phyloP scores from a whole-genome alignment of 2,113 vertebrate genomes.

The Strix uralensis region DNA sequence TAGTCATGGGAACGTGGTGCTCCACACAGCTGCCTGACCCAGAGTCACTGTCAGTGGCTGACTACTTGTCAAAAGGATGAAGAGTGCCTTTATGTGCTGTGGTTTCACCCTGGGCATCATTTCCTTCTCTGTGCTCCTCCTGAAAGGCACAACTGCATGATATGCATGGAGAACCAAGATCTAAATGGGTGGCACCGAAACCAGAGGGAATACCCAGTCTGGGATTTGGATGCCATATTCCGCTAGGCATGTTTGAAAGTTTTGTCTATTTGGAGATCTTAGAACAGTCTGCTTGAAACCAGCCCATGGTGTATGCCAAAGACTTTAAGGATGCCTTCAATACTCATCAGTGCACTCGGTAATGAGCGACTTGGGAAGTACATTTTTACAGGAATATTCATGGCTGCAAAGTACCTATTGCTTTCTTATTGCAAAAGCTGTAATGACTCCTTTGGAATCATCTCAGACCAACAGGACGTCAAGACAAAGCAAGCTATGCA shows the following conservation, averaged over 20 bases:
- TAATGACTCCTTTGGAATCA: neutral
- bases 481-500: neutral
- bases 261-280: neutral
- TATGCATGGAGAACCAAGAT: neutral
- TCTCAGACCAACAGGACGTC: neutral
- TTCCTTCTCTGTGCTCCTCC: neutral
- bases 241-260: neutral
- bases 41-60: neutral
- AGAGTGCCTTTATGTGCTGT: neutral
- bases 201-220: neutral
- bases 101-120: neutral
- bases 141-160: neutral
- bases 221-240: neutral
- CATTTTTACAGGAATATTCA: neutral
- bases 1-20: neutral
- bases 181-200: neutral
- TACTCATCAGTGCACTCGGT: too few species aligned
- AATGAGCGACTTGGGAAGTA: neutral
- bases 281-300: neutral
- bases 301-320: rapidly evolving
- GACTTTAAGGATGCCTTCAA: neutral
- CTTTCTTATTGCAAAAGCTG: neutral
- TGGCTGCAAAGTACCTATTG: neutral
- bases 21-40: neutral
- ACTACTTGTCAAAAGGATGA: neutral